A percentile compares a stretch with the other conserved stretches of the same genome.
phyloP scores from a whole-genome alignment of 1,140 invertebrate genomes.

The Coboldia fuscipes region DNA sequence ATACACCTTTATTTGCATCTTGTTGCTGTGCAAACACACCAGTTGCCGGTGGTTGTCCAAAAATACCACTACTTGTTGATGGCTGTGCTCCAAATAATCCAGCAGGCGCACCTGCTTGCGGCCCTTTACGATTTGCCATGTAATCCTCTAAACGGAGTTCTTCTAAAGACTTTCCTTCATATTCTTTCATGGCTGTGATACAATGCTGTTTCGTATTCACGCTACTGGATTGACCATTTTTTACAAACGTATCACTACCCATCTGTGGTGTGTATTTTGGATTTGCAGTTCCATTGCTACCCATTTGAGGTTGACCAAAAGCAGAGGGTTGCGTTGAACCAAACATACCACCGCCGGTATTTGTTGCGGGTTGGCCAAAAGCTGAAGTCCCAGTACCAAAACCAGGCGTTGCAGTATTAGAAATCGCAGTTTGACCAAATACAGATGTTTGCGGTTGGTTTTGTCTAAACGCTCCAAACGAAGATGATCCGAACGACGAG shows the following conservation, averaged over 20 bases:
- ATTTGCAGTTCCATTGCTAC: conserved; percentile 28
- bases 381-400: too few relatives aligned
- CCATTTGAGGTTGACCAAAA: conserved; percentile 19
- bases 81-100: conserved; percentile 5
- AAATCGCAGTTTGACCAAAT: conserved; percentile 27
- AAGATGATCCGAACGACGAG: conserved; percentile 32
- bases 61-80: conserved; percentile 26
- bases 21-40: conserved; percentile 22
- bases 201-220: conserved; percentile 86
- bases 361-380: conserved; percentile 36
- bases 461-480: conserved; percentile 30
- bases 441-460: conserved; percentile 24
- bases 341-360: conserved; percentile 31
- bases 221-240: conserved; percentile 55
- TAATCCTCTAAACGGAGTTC: conserved; percentile 91
- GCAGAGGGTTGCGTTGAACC: conserved; percentile 22
- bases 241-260: conserved; percentile 79
- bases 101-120: conserved; percentile 10
- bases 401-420: conserved; percentile 20
- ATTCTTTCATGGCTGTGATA: conserved; percentile 96
- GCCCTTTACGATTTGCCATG: conserved; percentile 64
- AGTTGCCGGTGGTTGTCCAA: conserved; percentile 22
- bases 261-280: conserved; percentile 70
- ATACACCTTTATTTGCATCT: conserved; percentile 16
- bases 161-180: conserved; percentile 83